A percentile compares a stretch with the other conserved stretches of the same genome.
These are phyloP conservation scores for Dendroctonus ponderosae DNA, from an alignment of 1,140 invertebrate genomes.

Conservation along the genomic window DNA sequence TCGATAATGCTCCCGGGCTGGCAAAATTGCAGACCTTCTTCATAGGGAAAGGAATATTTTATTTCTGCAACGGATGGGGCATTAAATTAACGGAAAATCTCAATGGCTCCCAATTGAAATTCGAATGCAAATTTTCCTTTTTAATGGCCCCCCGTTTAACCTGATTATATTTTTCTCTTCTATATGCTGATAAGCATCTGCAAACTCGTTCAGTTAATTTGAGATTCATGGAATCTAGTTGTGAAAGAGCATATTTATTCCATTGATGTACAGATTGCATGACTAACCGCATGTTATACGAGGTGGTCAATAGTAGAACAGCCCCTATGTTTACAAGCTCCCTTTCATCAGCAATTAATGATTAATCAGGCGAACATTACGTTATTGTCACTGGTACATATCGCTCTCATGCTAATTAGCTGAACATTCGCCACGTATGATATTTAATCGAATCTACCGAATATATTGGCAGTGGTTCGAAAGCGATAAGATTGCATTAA, in stretches of 20 bases:
- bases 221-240: too few relatives aligned
- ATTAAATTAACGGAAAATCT: slow-evolving; percentile 25
- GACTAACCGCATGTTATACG: too few relatives aligned
- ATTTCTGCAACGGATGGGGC: slow-evolving; percentile 21
- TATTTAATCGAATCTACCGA: too few relatives aligned
- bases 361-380: slow-evolving; percentile 11
- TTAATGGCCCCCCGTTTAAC: neutral
- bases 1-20: slow-evolving; percentile 13
- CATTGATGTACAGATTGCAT: too few relatives aligned
- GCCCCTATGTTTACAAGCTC: neutral
- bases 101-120: slow-evolving; percentile 18
- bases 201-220: too few relatives aligned
- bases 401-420: slow-evolving; percentile 9
- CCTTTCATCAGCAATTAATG: slow-evolving; percentile 7
- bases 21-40: slow-evolving; percentile 16
- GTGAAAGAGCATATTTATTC: too few relatives aligned
- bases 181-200: neutral
- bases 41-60: slow-evolving; percentile 18
- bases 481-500: too few relatives aligned
- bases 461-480: too few relatives aligned
- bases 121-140: slow-evolving; percentile 9
- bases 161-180: neutral
- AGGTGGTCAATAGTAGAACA: too few relatives aligned
- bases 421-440: slow-evolving; percentile 2
- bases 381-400: slow-evolving; percentile 11